Conservation (phyloP, 2,113 vertebrate species). For the Lophius piscatorius region DNA sequence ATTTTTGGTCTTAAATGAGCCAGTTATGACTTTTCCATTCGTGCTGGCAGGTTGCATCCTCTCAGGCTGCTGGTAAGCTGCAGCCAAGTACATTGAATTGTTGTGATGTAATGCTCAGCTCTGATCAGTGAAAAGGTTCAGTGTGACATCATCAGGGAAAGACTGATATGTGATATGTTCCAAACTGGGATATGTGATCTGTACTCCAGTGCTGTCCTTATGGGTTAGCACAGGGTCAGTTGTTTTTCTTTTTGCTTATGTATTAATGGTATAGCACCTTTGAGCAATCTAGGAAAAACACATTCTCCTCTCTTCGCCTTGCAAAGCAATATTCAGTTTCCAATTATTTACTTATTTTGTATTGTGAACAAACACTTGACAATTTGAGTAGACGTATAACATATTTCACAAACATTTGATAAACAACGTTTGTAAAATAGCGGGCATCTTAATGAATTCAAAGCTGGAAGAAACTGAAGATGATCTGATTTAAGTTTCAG, state of each 20-base stretch:
- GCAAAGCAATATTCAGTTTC: background rate
- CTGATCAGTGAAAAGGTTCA: conserved; percentile 64
- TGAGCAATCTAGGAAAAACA: background rate
- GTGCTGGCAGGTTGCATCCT: conserved; percentile 4
- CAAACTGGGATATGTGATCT: conserved; percentile 65
- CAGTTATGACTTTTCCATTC: conserved; percentile 17
- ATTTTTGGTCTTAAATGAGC: conserved; percentile 9
- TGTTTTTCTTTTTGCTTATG: background rate
- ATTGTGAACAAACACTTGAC: background rate
- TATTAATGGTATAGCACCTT: background rate
- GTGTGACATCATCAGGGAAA: conserved; percentile 60
- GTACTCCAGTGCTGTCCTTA: conserved; percentile 6
- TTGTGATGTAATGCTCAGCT: conserved; percentile 61
- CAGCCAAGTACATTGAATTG: conserved; percentile 37
- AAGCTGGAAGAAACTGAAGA: conserved; percentile 24
- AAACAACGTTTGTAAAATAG: background rate
- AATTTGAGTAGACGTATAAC: background rate
- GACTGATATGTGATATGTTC: conserved; percentile 56
- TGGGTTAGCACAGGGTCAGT: conserved; percentile 35
- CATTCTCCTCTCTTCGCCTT: background rate
- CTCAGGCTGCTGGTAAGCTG: conserved; percentile 21
- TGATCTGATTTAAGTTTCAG: conserved; percentile 23
- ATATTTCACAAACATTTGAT: background rate
- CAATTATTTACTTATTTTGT: background rate
- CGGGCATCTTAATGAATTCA: conserved; percentile 15